A percentile compares a stretch with the other conserved stretches of the same genome.
These are phyloP conservation scores for Anoplopoma fimbria DNA, from an alignment of 2,113 vertebrate species.

Conservation along the genomic window DNA sequence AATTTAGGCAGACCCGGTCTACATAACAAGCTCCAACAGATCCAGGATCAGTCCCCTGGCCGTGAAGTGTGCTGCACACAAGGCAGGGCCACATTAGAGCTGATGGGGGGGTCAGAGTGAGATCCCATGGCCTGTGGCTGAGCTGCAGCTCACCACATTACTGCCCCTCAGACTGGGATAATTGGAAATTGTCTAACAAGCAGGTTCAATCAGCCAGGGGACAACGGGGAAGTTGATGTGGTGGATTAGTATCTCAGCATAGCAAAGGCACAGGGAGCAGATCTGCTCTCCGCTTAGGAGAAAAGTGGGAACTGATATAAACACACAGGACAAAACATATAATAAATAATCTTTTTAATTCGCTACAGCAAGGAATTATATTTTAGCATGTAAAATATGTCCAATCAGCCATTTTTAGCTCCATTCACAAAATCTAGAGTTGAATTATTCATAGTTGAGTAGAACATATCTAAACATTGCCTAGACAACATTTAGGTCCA, in stretches of 20 bases:
- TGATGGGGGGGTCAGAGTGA: conserved; percentile 53
- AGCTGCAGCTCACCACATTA: conserved; percentile 43
- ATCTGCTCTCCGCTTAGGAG: background rate
- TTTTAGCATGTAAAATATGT: background rate
- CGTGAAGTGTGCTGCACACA: conserved; percentile 61
- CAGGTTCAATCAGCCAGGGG: background rate
- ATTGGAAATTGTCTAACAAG: conserved; percentile 19
- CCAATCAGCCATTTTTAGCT: background rate
- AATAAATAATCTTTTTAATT: background rate
- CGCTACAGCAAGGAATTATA: background rate
- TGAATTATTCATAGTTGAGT: background rate
- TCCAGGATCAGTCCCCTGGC: conserved; percentile 47
- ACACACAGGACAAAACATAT: background rate
- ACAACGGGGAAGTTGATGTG: conserved; percentile 32
- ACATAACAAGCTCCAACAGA: conserved; percentile 56
- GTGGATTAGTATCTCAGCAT: conserved; percentile 31
- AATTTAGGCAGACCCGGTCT: conserved; percentile 1
- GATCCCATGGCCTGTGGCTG: conserved; percentile 28
- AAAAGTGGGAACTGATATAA: background rate
- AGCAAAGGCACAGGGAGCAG: background rate
- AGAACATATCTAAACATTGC: background rate
- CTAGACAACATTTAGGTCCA: background rate
- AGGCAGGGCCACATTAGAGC: conserved; percentile 65
- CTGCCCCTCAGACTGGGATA: conserved; percentile 36
- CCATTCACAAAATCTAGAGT: background rate